Conservation (phyloP, 2,888 invertebrate genomes). For the Gymnocheta viridis region DNA sequence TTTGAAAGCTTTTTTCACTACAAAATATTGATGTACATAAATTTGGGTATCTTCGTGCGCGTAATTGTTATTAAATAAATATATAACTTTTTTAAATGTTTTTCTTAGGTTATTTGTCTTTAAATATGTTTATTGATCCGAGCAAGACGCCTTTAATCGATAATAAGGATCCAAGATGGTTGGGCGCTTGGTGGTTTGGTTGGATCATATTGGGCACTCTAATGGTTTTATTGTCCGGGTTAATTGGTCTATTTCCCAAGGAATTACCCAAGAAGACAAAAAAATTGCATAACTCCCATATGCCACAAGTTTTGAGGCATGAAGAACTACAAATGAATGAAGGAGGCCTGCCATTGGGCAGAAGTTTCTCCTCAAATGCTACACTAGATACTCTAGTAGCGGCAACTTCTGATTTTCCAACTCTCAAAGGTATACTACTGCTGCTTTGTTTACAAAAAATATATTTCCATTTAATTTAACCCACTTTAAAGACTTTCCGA, state of each 20-base stretch:
- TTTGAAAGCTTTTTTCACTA: too few species aligned
- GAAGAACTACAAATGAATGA: conserved; percentile 77
- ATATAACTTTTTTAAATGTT: not conserved
- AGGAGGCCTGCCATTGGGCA: conserved; percentile 75
- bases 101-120: conserved; percentile 79
- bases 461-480: not conserved
- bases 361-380: conserved; percentile 76
- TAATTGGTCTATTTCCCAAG: conserved; percentile 86
- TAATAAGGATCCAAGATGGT: conserved; percentile 86
- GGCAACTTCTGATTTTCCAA: conserved; percentile 78
- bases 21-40: too few species aligned
- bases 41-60: too few species aligned
- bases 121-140: conserved; percentile 85
- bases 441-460: not conserved
- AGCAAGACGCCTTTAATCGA: conserved; percentile 84
- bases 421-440: conserved; percentile 78
- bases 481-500: conserved; percentile 82
- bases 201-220: conserved; percentile 83
- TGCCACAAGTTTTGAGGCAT: conserved; percentile 77
- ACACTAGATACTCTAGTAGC: conserved; percentile 75
- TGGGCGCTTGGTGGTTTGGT: conserved; percentile 90
- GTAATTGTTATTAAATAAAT: not conserved
- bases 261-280: conserved; percentile 76
- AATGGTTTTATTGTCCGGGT: conserved; percentile 85
- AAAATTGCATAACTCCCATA: conserved; percentile 75